phyloP scores from a whole-genome alignment of 2,797 vertebrate genomes.

The Falco rusticolus region DNA sequence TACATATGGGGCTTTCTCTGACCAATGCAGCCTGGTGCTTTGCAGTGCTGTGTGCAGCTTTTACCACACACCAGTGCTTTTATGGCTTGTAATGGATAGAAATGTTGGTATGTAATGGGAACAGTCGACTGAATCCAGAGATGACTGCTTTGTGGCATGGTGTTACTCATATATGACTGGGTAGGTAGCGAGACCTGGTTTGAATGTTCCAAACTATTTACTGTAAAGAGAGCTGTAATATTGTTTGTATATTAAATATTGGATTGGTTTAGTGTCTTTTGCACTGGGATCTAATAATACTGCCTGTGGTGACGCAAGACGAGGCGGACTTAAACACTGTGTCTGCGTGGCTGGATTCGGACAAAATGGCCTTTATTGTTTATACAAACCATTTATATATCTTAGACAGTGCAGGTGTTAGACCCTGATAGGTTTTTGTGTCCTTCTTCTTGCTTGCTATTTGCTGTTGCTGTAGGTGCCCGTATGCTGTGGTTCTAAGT shows the following conservation, averaged over 20 bases:
- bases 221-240: neutral
- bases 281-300: neutral
- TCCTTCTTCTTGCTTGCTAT: no score
- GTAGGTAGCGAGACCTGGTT: neutral
- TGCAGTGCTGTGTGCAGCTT: neutral
- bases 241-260: neutral
- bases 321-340: no score
- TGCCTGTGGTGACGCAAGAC: neutral
- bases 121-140: neutral
- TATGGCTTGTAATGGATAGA: neutral
- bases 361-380: no score
- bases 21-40: neutral
- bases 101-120: neutral
- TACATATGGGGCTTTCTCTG: neutral
- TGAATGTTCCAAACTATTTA: neutral
- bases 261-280: neutral
- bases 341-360: no score
- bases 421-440: no score
- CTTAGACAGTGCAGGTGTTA: no score
- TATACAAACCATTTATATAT: no score
- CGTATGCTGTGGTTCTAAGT: no score
- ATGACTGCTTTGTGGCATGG: accelerated
- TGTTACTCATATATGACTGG: neutral
- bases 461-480: no score
- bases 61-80: neutral